A percentile compares a stretch with the other conserved stretches of the same genome.
Evolutionary conservation across 2,113 vertebrate genomes (phyloP).

Genomic region (Pelobates fuscus): DNA sequence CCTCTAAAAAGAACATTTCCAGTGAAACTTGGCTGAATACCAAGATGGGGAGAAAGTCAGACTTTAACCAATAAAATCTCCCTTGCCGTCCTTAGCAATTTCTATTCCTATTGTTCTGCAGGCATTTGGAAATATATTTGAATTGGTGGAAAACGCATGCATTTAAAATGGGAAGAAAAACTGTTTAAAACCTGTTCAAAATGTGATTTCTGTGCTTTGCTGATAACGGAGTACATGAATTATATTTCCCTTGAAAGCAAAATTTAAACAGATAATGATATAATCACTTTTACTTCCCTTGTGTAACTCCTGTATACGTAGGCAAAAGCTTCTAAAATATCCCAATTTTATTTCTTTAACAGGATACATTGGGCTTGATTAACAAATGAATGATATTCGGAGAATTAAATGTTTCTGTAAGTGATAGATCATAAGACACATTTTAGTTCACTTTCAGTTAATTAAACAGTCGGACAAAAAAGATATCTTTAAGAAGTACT

Average conservation of each 20-base stretch:
- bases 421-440: too few relatives aligned
- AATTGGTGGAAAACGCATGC: background rate
- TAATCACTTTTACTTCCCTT: background rate
- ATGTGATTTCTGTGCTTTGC: constrained; percentile 12
- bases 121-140: background rate
- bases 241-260: constrained; percentile 31
- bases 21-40: constrained; percentile 1
- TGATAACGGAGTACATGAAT: constrained; percentile 24
- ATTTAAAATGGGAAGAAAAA: constrained; percentile 11
- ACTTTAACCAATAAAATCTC: background rate
- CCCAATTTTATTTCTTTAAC: too few relatives aligned
- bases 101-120: background rate
- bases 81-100: background rate
- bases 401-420: too few relatives aligned
- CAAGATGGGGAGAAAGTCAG: background rate
- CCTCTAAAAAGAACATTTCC: background rate
- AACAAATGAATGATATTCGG: too few relatives aligned
- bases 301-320: background rate
- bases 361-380: too few relatives aligned
- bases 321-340: background rate
- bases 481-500: too few relatives aligned
- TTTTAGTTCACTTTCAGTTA: too few relatives aligned
- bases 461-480: too few relatives aligned
- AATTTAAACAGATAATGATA: constrained; percentile 23
- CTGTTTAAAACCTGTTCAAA: constrained; percentile 18